Evolutionary conservation across 2,888 invertebrate species (phyloP), one percentile per base, ranked within the genome.

Genomic region (Sceliomorpha sp.): DNA sequence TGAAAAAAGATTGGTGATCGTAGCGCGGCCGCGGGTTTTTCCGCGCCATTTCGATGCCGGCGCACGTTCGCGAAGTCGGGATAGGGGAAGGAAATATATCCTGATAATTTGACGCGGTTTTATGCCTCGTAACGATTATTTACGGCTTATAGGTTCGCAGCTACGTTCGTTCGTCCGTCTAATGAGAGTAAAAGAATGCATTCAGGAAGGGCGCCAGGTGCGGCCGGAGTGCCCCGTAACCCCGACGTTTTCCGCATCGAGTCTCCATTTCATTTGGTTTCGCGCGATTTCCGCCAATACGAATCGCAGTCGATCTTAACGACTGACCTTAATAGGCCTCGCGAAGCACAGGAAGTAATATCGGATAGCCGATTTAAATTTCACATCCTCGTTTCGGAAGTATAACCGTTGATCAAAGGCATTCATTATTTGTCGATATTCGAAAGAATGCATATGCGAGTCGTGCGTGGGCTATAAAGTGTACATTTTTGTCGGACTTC

Each of bases 61-160:
- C 44, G 47, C 66, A 66, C 70, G 58, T 60, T 27, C 44, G 62
- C 14, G 45, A 45, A 66, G 56, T 69, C 73, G 72, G 58, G 64
- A 58, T 56, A 71, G 56, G 72, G 63, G 31, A 13, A 37, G 39
- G 29, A 55, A 50, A 77, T 81, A 78, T 80, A 80, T 83, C 80
- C 79, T 79, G 80, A 81, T 85, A 83, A 83, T 83, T 83, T 78
- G 82, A 80, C 83, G 79, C 77, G 74, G 66, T 79, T 80, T 80
- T 76, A 76, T 75, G 73, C 71, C 68, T 68, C 59, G 76, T 83
- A 83, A 84, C 80, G 78, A 76, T 82, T 83, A 80, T 85, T 85
- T 84, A 83, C 78, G 78, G 74, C 76, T 77, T 77, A 77, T 76
- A 76, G 77, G 73, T 71, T 63, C 72, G 59, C 67, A 70, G 70